Conservation (phyloP, 2,888 invertebrate genomes). For the Aphodius granarius region DNA sequence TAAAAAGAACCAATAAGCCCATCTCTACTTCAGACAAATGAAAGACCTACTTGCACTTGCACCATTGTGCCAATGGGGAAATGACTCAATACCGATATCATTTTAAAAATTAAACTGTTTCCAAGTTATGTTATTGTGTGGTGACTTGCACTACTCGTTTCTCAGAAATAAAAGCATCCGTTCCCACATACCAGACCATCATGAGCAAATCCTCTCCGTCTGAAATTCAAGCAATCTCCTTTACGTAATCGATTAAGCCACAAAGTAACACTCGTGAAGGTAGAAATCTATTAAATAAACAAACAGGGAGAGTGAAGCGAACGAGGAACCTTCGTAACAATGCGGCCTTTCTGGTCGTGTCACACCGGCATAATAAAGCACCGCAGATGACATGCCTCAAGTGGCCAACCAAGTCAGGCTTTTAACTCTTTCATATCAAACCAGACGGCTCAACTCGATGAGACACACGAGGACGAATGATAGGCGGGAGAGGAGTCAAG, state of each 20-base stretch:
- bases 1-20: too few species aligned
- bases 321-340: slow-evolving; percentile 9
- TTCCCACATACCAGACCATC: neutral
- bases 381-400: slow-evolving; percentile 25
- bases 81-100: too few species aligned
- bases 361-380: slow-evolving; percentile 24
- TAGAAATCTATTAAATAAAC: slow-evolving; percentile 14
- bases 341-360: slow-evolving; percentile 24
- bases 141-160: neutral
- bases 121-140: neutral
- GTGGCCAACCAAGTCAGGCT: slow-evolving; percentile 24
- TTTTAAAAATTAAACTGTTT: too few species aligned
- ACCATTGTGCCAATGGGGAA: too few species aligned
- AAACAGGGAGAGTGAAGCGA: slow-evolving; percentile 1
- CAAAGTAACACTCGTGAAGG: neutral
- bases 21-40: too few species aligned
- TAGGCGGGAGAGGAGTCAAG: neutral
- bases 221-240: neutral
- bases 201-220: neutral
- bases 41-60: too few species aligned
- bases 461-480: neutral
- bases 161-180: neutral
- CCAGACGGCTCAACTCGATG: neutral
- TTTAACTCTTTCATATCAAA: slow-evolving; percentile 23
- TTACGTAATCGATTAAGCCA: neutral